Percentiles rank a stretch among this genome's conserved stretches.
phyloP scores from a whole-genome alignment of 2,888 invertebrate genomes.

The Mesorhabditis belari region DNA sequence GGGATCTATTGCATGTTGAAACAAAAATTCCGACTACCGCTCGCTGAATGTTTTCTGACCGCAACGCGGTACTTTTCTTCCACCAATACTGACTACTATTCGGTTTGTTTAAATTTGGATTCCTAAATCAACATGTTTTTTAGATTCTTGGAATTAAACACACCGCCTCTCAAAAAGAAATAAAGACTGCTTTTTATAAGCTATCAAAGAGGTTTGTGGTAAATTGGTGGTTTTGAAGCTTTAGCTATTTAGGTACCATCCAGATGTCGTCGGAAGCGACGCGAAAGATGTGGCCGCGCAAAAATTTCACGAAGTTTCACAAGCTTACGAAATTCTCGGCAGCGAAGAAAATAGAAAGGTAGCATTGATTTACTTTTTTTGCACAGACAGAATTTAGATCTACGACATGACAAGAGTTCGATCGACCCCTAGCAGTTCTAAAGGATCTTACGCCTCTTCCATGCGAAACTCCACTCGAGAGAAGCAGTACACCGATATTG shows the following conservation, averaged over 20 bases:
- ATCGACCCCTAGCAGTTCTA: slow-evolving; percentile 10
- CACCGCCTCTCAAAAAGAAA: background rate
- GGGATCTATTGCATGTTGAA: no score
- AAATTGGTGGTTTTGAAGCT: background rate
- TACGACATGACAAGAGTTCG: slow-evolving; percentile 24
- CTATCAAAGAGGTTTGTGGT: background rate
- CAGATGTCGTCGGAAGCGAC: background rate
- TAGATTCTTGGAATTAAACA: background rate
- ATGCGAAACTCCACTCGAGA: background rate
- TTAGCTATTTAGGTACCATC: background rate
- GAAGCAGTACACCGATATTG: slow-evolving; percentile 45
- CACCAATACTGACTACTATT: background rate
- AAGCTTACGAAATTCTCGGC: slow-evolving; percentile 44
- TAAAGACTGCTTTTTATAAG: background rate
- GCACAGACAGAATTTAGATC: background rate
- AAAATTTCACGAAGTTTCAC: slow-evolving; percentile 23
- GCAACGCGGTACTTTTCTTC: background rate
- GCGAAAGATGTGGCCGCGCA: background rate
- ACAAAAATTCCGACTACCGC: no score
- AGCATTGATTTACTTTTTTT: slow-evolving; percentile 20
- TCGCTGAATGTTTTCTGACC: no score
- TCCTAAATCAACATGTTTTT: background rate
- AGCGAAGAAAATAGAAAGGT: slow-evolving; percentile 36
- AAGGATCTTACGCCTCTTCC: no score
- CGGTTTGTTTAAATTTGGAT: background rate